phyloP scores from a whole-genome alignment of 2,113 vertebrate species.

The Odocoileus virginianus region DNA sequence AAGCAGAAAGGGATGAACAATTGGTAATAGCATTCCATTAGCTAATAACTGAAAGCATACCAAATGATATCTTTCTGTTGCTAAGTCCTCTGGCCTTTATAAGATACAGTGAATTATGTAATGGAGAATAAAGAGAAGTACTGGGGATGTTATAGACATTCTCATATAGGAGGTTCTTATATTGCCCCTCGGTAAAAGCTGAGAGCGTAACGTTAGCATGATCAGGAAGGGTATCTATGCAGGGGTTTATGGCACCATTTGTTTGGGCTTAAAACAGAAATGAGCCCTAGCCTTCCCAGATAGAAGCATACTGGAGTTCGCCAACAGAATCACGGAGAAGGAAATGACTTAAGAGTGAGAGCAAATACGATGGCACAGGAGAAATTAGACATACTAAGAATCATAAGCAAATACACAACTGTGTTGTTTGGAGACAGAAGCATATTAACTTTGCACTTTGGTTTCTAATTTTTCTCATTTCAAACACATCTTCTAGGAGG shows the following conservation, averaged over 20 bases:
- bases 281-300: background rate
- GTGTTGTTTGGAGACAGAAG: background rate
- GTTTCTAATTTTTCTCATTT: constrained; percentile 43
- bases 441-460: constrained; percentile 16
- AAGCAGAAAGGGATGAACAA: background rate
- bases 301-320: background rate
- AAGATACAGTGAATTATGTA: background rate
- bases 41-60: background rate
- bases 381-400: constrained; percentile 35
- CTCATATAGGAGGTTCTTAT: background rate
- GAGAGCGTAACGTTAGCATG: background rate
- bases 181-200: background rate
- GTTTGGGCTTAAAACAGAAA: constrained; percentile 21
- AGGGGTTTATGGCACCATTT: background rate
- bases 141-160: background rate
- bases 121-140: background rate
- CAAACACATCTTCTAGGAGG: constrained; percentile 33
- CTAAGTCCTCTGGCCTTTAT: background rate
- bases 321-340: constrained; percentile 23
- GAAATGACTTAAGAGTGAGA: constrained; percentile 25
- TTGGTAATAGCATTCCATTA: background rate
- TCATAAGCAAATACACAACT: constrained; percentile 14
- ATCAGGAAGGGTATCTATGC: background rate
- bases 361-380: background rate
- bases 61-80: background rate